Evolutionary conservation across 2,113 vertebrate species (phyloP), one percentile per base, ranked within the genome.

Genomic region (Trinectes maculatus): DNA sequence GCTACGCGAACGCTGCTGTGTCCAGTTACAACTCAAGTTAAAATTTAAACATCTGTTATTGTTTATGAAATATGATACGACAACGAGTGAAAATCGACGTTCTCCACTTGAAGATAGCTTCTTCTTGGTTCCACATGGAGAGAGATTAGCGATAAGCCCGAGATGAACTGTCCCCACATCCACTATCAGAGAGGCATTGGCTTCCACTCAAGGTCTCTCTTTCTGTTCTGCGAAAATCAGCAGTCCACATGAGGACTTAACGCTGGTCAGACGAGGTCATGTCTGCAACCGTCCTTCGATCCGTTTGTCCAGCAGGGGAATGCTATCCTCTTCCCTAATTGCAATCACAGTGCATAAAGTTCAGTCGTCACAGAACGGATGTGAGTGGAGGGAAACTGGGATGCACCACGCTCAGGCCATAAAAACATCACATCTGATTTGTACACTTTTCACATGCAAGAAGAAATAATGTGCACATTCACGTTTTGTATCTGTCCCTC

Each of bases 201-300:
- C 74, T 67, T 53, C 6, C 13, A 62, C 10, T 74, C 57, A 67
- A 73, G 70, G 66, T 49, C 64, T 44, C 2, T 48, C 26, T 16
- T 79, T 81, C 82, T 58, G n/a, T 81, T 80, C 82, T 18, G 26
- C 60, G 69, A 71, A 80, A 28, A 1, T 10, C 37, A 31, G 5
- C 12, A n/a, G 13, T 60, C 52, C 42, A 52, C 43, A 33, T 3
- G 9, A 49, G 63, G 53, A 51, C 55, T 37, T 5, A 21, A 18
- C 37, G 3, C 52, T 39, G 65, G 65, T 65, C 70, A 68, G 63
- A 81, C 51, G 54, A 77, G 79, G 64, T 76, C 64, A 58, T 26
- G 54, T 69, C 77, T 37, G 75, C 18, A n/a, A 8, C 21, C 5
- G 4, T 31, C 16, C 51, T 71, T 67, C 2, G 7, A 65, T 77